A percentile compares a stretch with the other conserved stretches of the same genome.
Evolutionary conservation across 2,113 vertebrate genomes (phyloP).

Genomic region (Muscicapa adusta): DNA sequence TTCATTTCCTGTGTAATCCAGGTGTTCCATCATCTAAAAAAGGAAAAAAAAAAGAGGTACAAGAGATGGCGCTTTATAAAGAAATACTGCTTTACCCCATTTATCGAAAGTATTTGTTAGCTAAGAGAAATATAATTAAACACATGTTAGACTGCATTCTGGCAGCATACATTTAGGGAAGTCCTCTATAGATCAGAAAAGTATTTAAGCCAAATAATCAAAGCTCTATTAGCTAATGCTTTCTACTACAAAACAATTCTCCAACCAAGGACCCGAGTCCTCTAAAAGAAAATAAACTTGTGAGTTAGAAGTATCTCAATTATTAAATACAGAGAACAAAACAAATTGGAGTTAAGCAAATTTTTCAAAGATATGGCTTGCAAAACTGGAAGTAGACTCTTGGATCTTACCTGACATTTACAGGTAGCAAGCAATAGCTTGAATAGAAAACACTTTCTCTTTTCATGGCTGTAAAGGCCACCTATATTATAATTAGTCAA

Average conservation of each 20-base stretch:
- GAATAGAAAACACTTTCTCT: background rate
- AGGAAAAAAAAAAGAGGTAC: background rate
- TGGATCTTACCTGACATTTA: background rate
- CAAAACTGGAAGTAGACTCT: background rate
- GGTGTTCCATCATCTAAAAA: conserved; percentile 74
- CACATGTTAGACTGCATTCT: conserved; percentile 1
- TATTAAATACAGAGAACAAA: background rate
- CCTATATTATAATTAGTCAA: background rate
- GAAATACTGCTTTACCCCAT: background rate
- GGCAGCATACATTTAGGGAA: conserved; percentile 21
- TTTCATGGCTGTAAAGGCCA: background rate
- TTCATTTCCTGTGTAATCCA: conserved; percentile 71
- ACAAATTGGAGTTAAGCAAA: background rate
- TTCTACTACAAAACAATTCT: background rate
- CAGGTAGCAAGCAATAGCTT: background rate
- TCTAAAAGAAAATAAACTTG: background rate
- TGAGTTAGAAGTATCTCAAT: background rate
- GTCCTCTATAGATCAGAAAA: background rate
- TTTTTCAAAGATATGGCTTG: background rate
- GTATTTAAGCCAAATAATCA: background rate
- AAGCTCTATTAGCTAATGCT: background rate
- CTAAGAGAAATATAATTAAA: conserved; percentile 36
- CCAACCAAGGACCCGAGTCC: background rate
- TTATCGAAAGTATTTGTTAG: conserved; percentile 35
- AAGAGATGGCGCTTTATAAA: background rate